phyloP scores from a whole-genome alignment of 2,113 vertebrate genomes.

The Theristicus caerulescens region DNA sequence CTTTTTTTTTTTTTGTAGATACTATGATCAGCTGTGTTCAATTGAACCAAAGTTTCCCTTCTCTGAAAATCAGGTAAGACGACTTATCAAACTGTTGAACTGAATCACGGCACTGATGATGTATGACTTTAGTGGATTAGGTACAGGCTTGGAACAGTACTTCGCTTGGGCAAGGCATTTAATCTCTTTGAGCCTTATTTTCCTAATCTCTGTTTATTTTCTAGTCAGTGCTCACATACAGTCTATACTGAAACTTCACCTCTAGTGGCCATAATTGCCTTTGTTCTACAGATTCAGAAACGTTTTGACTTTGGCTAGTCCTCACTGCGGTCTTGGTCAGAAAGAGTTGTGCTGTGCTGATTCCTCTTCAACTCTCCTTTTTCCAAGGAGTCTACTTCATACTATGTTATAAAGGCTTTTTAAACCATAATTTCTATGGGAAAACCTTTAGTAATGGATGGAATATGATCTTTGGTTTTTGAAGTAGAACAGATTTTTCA shows the following conservation, averaged over 20 bases:
- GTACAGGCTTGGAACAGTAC: too few species aligned
- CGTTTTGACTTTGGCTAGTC: not conserved
- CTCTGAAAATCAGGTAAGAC: slow-evolving; percentile 93
- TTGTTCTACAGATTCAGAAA: not conserved
- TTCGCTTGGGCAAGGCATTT: not conserved
- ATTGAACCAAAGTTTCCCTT: slow-evolving; percentile 98
- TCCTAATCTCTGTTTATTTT: not conserved
- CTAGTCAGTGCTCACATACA: fast-evolving
- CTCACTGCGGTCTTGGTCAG: not conserved
- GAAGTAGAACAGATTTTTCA: not conserved
- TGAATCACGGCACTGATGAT: fast-evolving
- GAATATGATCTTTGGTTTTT: not conserved
- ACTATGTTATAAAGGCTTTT: not conserved
- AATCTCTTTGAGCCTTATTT: not conserved
- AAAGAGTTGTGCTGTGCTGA: not conserved
- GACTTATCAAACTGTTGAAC: not conserved
- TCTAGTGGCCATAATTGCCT: not conserved
- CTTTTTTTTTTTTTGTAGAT: slow-evolving; percentile 73
- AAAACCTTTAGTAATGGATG: not conserved
- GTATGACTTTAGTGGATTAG: too few species aligned
- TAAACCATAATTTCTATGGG: not conserved
- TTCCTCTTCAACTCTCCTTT: not conserved
- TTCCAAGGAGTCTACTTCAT: not conserved
- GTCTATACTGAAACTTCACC: not conserved
- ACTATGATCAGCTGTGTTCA: slow-evolving; percentile 95